Evolutionary conservation across 2,888 invertebrate genomes (phyloP), one percentile per base, ranked within the genome.

Genomic region (Calliopum simillimum): DNA sequence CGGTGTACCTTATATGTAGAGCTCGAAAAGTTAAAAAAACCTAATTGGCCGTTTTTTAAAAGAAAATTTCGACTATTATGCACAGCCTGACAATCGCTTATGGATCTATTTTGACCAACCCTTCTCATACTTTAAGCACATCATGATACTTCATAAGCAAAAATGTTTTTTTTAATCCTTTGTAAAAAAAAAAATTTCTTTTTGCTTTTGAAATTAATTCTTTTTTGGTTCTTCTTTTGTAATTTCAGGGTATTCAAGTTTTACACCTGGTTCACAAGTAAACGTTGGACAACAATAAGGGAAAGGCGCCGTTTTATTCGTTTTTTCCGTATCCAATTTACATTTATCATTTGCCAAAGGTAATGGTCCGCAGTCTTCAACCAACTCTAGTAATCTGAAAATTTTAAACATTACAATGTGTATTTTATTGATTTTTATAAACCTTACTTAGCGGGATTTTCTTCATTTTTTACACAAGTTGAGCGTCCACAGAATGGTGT

Each of bases 401-500:
- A 65, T 14, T n/a, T n/a, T 49, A 51, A 53, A 47, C 3, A 44
- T 11, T 6, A 33, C 6, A 33, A 33, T 2, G 4, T 16, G 23
- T 16, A 62, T 12, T 4, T 13, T n/a, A 23, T 62, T 62, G 14
- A 43, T n/a, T 11, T 56, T 16, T 5, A n/a, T 23, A 11, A 2
- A n/a, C 51, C 67, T 66, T 80, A 86, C 86, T 85, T 86, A 47
- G 92, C 91, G 44, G 92, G 90, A 76, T 89, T 88, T 82, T 94
- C 93, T 75, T 94, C 93, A 76, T 92, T 92, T 77, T 91, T 89
- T 4, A 95, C 93, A 87, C 96, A 96, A 68, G 94, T 94, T 79
- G 94, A 94, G 76, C 94, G 91, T n/a, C 96, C 96, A 82, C 96
- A 96, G 92, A 96, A 96, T 5, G 96, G 96, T 2, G 92, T 88